A percentile compares a stretch with the other conserved stretches of the same genome.
Conservation (phyloP, 2,797 vertebrate genomes). For the Ficedula albicollis region DNA sequence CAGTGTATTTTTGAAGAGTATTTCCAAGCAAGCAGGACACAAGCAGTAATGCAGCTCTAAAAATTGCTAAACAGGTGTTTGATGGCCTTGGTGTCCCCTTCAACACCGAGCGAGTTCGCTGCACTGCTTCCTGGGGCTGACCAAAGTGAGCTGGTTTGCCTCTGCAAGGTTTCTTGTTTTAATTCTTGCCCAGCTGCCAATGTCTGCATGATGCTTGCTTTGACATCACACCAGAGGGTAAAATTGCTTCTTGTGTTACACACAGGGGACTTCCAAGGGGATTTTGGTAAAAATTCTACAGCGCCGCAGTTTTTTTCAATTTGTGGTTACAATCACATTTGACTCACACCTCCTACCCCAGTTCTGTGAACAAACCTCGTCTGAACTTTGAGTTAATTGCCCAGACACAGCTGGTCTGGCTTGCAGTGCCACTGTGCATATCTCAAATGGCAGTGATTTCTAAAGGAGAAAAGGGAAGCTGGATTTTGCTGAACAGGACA, state of each 20-base stretch:
- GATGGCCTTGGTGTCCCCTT: not conserved
- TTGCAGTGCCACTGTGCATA: not conserved
- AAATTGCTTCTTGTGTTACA: not conserved
- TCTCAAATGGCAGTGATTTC: not conserved
- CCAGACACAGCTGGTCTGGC: conserved; percentile 43
- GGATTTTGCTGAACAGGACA: not conserved
- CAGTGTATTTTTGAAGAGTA: not conserved
- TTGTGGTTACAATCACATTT: not conserved
- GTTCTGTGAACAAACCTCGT: conserved; percentile 10
- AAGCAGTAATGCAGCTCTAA: not conserved
- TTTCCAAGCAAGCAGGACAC: not conserved
- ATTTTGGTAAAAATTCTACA: not conserved
- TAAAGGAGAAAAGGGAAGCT: not conserved
- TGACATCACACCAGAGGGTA: not conserved
- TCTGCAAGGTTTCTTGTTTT: not conserved
- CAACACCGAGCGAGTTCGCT: not conserved
- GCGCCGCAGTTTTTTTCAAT: not conserved
- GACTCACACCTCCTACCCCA: not conserved
- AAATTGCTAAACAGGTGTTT: not conserved
- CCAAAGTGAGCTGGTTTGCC: not conserved
- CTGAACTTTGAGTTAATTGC: conserved; percentile 7
- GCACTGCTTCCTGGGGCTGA: not conserved
- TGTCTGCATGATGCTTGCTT: not conserved
- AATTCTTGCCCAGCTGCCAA: not conserved
- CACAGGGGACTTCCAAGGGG: not conserved